phyloP scores from a whole-genome alignment of 2,888 invertebrate genomes.

The Caenorhabditis plicata region DNA sequence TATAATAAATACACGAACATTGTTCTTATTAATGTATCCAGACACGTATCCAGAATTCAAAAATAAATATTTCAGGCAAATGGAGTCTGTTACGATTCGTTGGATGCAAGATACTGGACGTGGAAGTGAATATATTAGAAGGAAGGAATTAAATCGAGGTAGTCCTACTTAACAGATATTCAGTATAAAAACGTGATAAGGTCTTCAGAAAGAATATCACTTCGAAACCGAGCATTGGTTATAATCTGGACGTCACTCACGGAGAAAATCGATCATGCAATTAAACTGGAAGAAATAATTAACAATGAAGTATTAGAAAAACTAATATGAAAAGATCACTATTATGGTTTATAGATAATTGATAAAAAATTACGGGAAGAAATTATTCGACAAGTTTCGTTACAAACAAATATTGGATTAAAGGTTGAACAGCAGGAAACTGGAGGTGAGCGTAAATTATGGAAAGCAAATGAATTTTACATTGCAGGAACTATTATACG shows the following conservation, averaged over 20 bases:
- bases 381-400: slow-evolving; percentile 3
- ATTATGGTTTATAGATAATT: too few species aligned
- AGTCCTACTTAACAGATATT: slow-evolving; percentile 4
- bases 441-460: too few species aligned
- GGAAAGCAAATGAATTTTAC: too few species aligned
- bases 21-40: not conserved
- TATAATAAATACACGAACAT: not conserved
- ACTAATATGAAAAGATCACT: too few species aligned
- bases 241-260: slow-evolving; percentile 9
- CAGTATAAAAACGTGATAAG: slow-evolving; percentile 12
- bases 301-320: slow-evolving; percentile 75
- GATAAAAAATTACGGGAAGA: not conserved
- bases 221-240: slow-evolving; percentile 12
- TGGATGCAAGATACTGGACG: slow-evolving; percentile 2
- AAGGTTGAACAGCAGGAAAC: not conserved
- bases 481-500: too few species aligned
- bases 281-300: slow-evolving; percentile 83
- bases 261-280: slow-evolving; percentile 76
- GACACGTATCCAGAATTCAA: too few species aligned
- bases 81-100: slow-evolving; percentile 18
- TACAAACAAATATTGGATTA: slow-evolving; percentile 2
- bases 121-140: not conserved
- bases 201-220: slow-evolving; percentile 4
- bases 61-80: slow-evolving; percentile 6
- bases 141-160: slow-evolving; percentile 4